Evolutionary conservation across 2,113 vertebrate genomes (phyloP).

Genomic region (Sylvilagus bachmani): DNA sequence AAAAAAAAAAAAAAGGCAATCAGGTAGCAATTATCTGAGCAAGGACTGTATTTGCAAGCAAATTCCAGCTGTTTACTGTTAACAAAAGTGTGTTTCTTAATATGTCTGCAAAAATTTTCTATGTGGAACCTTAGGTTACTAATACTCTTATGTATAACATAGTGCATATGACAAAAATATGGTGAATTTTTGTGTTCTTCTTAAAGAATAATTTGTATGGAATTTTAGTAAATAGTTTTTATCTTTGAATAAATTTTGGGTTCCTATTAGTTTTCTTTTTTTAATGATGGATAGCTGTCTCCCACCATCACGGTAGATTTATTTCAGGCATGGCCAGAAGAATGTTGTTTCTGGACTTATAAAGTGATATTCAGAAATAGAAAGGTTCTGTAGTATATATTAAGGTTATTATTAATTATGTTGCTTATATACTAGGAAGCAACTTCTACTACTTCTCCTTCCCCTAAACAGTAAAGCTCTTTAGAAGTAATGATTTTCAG

Average conservation of each 20-base stretch:
- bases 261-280: conserved; percentile 30
- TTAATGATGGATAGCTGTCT: neutral
- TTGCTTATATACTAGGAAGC: neutral
- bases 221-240: conserved; percentile 21
- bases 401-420: conserved; percentile 36
- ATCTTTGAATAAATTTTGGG: neutral
- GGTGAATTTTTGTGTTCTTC: conserved; percentile 20
- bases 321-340: neutral
- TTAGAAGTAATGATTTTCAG: conserved; percentile 48
- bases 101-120: neutral
- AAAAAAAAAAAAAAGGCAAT: neutral
- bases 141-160: neutral
- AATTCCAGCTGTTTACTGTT: conserved; percentile 4
- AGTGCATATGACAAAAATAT: neutral
- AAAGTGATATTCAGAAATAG: neutral
- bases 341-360: conserved; percentile 6
- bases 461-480: neutral
- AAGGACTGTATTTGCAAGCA: neutral
- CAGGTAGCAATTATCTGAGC: neutral
- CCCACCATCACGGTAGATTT: neutral
- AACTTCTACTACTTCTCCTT: neutral
- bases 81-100: neutral
- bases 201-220: neutral
- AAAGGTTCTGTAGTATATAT: neutral
- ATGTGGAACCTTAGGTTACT: neutral